Conservation (phyloP, 2,888 invertebrate genomes). For the Cephus rjabovi region DNA sequence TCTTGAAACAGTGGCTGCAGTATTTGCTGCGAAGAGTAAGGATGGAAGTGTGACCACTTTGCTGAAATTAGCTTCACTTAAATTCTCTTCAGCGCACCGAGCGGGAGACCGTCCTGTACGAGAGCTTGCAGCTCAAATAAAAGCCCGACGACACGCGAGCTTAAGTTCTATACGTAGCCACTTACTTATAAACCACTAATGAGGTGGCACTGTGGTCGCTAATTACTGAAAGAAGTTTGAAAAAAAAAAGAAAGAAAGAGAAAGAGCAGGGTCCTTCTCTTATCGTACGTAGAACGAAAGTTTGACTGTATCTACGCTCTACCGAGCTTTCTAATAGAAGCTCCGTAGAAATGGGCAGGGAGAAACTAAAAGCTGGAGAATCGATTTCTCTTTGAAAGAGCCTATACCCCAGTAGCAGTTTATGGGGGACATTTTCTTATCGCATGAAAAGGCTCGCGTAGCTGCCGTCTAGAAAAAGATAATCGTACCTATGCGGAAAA, state of each 20-base stretch:
- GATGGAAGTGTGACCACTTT: constrained; percentile 28
- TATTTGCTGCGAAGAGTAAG: not conserved
- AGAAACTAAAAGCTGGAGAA: not conserved
- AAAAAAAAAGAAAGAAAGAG: not conserved
- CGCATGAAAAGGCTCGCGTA: not conserved
- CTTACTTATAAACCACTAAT: constrained; percentile 42
- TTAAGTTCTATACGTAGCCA: constrained; percentile 34
- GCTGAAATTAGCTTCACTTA: constrained; percentile 45
- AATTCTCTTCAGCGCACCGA: constrained; percentile 34
- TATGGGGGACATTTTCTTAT: not conserved
- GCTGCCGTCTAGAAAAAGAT: not conserved
- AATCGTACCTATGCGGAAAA: not conserved
- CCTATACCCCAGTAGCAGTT: not conserved
- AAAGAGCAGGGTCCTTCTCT: not conserved
- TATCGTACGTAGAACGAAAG: not conserved
- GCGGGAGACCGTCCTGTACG: not conserved
- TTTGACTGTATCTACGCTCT: not conserved
- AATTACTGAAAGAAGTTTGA: constrained; percentile 28
- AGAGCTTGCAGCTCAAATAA: not conserved
- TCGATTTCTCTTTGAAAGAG: not conserved
- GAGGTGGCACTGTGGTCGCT: constrained; percentile 32
- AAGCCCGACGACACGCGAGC: constrained; percentile 24
- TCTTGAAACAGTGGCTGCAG: not conserved
- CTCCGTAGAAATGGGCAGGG: not conserved
- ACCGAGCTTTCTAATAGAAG: not conserved